Conservation (phyloP, 2,888 invertebrate genomes). For the Stenodera caucasica region DNA sequence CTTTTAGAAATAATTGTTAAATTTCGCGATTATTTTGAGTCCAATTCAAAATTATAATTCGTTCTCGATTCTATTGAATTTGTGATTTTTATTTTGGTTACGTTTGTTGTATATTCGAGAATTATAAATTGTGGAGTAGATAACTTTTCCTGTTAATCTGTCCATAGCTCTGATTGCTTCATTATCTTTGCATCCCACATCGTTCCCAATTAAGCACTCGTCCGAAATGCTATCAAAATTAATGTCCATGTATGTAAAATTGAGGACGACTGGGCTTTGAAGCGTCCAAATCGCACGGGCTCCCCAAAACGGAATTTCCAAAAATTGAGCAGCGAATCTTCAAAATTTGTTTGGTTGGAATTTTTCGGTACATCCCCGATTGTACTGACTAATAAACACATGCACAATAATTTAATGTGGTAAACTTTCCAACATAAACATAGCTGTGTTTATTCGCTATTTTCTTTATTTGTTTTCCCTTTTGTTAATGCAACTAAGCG, state of each 20-base stretch:
- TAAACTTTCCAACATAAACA: constrained; percentile 37
- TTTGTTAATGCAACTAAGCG: constrained; percentile 33
- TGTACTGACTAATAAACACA: constrained; percentile 39
- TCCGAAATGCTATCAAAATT: constrained; percentile 48
- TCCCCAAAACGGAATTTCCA: no score
- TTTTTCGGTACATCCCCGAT: constrained; percentile 37
- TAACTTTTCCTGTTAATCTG: constrained; percentile 33
- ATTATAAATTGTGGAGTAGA: constrained; percentile 7
- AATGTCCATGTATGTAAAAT: constrained; percentile 38
- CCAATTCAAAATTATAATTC: no score
- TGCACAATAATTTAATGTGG: constrained; percentile 36
- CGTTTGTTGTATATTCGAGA: neutral
- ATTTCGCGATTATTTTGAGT: no score
- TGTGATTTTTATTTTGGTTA: neutral
- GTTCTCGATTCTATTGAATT: no score
- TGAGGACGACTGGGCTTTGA: neutral
- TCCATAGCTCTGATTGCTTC: constrained; percentile 46
- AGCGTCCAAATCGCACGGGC: neutral
- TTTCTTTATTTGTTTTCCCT: constrained; percentile 41
- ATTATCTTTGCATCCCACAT: constrained; percentile 48
- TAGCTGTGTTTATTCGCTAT: constrained; percentile 36
- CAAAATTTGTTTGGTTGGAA: neutral
- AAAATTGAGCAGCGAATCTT: no score
- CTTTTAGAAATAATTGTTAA: no score
- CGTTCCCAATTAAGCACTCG: constrained; percentile 47